Base-by-base conservation (phyloP, 1,140 invertebrate species). In the Drosophila elegans region DNA sequence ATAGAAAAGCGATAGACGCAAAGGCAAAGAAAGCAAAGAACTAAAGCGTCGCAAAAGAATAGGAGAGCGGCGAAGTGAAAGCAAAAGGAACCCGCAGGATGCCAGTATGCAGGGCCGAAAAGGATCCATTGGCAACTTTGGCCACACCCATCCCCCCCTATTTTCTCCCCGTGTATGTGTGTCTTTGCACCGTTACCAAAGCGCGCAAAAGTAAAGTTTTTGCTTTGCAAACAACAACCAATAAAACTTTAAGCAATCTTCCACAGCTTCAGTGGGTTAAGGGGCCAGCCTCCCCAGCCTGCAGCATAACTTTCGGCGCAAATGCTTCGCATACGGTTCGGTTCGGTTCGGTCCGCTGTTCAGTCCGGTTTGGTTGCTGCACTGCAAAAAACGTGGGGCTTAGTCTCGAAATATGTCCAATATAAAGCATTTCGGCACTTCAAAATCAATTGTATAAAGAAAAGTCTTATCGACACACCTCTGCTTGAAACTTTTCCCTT, bases 221-320 rank as follows among this genome's bases (percentile, higher is more conserved):
- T 88, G 84, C 84, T 88, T 89, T 88, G 76, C 84, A 89, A 89
- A 88, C 83, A 89, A 89, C 84, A 88, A 88, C 84, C 84, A 88
- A 88, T 88, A 88, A 88, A 88, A 88, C 84, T 88, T 88, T 89
- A 88, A 88, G 84, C 84, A 88, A 88, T 88, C 84, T 88, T 89
- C 79, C 73, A 80, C 72, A 76, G 83, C 84, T 83, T 67, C 80
- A 63, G 46, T 68, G 63, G 74, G 68, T 77, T 69, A 74, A 77
- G 59, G 36, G 63, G 53, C 52, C 38, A n/a, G 29, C n/a, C 11
- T 12, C 11, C 11, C 5, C 57, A 25, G 45, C 63, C 34, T 42
- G n/a, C 49, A 34, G 44, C 21, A 66, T 59, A 69, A 78, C 68
- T 72, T 80, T 76, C n/a, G 48, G 59, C 29, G 41, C 66, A 73